Percentiles rank a stretch among this genome's conserved stretches.
These are phyloP conservation scores for Drosophila tanythrix DNA, from an alignment of 2,888 invertebrate species.

Conservation along the genomic window DNA sequence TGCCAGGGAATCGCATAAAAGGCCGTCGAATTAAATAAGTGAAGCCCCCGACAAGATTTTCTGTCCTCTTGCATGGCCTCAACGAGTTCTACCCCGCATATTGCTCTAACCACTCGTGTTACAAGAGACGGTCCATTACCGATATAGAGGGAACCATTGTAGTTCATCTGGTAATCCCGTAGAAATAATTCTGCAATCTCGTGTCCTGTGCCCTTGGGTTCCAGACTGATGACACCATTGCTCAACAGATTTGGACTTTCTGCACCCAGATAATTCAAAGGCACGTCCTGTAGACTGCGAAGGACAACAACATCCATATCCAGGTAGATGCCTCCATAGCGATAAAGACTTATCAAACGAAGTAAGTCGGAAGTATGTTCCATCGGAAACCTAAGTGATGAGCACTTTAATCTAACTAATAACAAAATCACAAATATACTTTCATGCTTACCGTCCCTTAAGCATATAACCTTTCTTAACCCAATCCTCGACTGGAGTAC, in stretches of 20 bases:
- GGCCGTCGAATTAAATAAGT: slow-evolving; percentile 87
- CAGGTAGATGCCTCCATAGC: slow-evolving; percentile 91
- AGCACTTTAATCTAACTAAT: background rate
- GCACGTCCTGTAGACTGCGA: slow-evolving; percentile 83
- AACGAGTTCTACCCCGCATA: slow-evolving; percentile 86
- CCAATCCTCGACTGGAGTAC: slow-evolving; percentile 82
- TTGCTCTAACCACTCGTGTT: slow-evolving; percentile 86
- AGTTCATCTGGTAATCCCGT: slow-evolving; percentile 86
- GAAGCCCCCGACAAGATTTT: slow-evolving; percentile 87
- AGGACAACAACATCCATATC: slow-evolving; percentile 91
- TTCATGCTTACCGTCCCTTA: slow-evolving; percentile 48
- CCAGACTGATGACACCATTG: slow-evolving; percentile 88
- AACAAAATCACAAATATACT: background rate
- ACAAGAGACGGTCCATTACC: slow-evolving; percentile 85
- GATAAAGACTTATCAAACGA: slow-evolving; percentile 87
- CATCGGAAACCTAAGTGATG: slow-evolving; percentile 23
- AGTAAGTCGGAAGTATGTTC: slow-evolving; percentile 82
- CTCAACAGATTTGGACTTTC: slow-evolving; percentile 83
- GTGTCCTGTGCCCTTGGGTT: slow-evolving; percentile 86
- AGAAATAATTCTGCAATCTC: slow-evolving; percentile 86
- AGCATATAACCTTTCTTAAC: slow-evolving; percentile 77
- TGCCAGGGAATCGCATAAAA: slow-evolving; percentile 89
- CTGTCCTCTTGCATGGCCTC: slow-evolving; percentile 85
- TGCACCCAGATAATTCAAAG: slow-evolving; percentile 84
- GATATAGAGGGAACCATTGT: slow-evolving; percentile 48